Base-by-base conservation (phyloP, 2,113 vertebrate species). In the Rynchops niger region DNA sequence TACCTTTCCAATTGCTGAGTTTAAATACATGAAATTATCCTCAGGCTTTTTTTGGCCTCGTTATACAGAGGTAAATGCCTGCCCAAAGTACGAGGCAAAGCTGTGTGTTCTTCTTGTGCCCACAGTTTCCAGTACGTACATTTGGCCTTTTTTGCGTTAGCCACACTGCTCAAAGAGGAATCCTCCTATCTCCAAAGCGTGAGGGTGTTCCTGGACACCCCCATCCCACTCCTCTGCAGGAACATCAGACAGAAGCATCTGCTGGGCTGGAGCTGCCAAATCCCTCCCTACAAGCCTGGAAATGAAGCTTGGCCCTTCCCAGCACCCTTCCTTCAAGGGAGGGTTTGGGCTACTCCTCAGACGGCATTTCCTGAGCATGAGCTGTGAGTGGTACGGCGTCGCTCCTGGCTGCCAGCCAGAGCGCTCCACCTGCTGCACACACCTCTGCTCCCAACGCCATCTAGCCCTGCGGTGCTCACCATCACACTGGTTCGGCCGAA, bases 401-500 rank as follows among this genome's bases (percentile, higher is more conserved):
- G 17, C 45, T 59, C n/a, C 77, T 50, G 87, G 90, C 82, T 45
- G 30, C 0, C 0, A 11, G 74, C 72, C 63, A 26, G 18, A 21
- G 45, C 0, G 0, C 73, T 89, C 73, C 95, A 89, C 88, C 86
- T 72, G 5, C 4, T 0, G 40, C 47, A n/a, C 71, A 27, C 76
- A 22, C 7, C 18, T 7, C 30, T 10, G 49, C 65, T 82, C 45
- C 65, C 71, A 55, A 16, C 6, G 9, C 40, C 27, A 9, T 1
- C 74, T 50, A 15, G 55, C 56, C 38, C 34, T 7, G 26, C 5
- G 2, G 38, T 63, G 70, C 72, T 42, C 78, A 58, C 14, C 55
- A 15, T 19, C 78, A 23, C 25, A 12, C 23, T 2, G 1, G 9
- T 56, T 43, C 0, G 0, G 49, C 79, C 11, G 0, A 3, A 65